Base-by-base conservation (phyloP, 2,797 vertebrate genomes). In the Champsocephalus esox region DNA sequence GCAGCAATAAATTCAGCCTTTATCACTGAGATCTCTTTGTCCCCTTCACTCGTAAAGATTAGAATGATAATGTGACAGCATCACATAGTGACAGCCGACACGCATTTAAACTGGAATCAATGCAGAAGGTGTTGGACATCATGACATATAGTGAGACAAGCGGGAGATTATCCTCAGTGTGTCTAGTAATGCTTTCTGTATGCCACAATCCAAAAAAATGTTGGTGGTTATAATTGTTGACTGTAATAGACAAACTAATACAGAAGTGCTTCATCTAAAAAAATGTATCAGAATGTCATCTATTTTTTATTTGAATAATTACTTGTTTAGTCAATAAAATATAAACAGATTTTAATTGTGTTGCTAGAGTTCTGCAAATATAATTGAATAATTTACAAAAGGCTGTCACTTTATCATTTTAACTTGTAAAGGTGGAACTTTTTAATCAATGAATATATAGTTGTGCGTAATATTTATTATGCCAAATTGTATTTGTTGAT, bases 31-130 rank as follows among this genome's bases (percentile, higher is more conserved):
- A 28, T 28, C 28, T 28, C 28, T 59, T 82, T 67, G 58, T 64
- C 54, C 14, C 57, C 41, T 50, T 21, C 49, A 66, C 51, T 66
- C 16, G 4, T 10, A 51, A 17, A 76, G 58, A 17, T 32, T 7
- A 59, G 32, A 60, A 62, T 75, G 55, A 28, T 57, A 73, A 51
- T 57, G 55, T 73, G 66, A 73, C 70, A 57, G 61, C 56, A 69
- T 57, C 38, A 51, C 43, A 65, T 54, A 68, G 54, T 45, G 59
- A 56, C 55, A 16, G 49, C 57, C 54, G 51, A 52, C 66, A 50
- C 34, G 43, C 62, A 58, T 59, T 44, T 63, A 59, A 67, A 71
- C 57, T 67, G 63, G 66, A 44, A 52, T 67, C 46, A 70, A 14
- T 52, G 49, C 28, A 16, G 10, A 21, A 19, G 10, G 44, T 46